Base-by-base conservation (phyloP, 2,113 vertebrate genomes). In the Stigmatopora argus region DNA sequence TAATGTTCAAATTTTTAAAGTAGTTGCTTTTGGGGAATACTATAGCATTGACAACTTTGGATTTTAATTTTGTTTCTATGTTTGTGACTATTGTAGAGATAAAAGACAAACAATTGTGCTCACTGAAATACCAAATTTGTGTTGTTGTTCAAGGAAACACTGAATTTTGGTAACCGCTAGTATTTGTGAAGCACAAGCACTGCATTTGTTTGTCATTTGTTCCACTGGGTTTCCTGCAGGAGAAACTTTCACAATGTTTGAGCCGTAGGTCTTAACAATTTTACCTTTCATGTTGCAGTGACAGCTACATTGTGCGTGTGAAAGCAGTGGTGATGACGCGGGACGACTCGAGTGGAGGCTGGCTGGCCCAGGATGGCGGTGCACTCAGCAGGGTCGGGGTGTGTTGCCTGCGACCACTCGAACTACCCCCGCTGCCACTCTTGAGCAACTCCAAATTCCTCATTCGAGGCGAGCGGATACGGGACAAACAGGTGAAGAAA, bases 261-360 rank as follows among this genome's bases (percentile, higher is more conserved):
- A 13, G 21, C 12, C 19, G 12, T 7, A 10, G 0, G 4, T 51
- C 62, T 64, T 15, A 64, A 17, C 14, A 2, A 3, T 67, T 19
- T 65, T 21, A 56, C 72, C 86, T 58, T 12, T 45, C 82, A 79
- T 82, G 21, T 78, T 56, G 6, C 90, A 99, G 97, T 96, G 97
- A 99, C 93, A 98, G 93, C 93, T 99, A 99, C 92, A 97, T 99
- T 83, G 97, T 98, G 89, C 94, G 95, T 89, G 96, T 99, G 89
- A 98, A 98, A 94, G 97, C 95, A 75, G 96, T 99, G 93, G 96
- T 99, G 89, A 99, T 99, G 97, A 99, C 94, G 86, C 93, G 97
- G 90, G 97, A 99, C 92, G 97, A 99, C 94, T 98, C 96, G 70
- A 99, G 95, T 73, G 97, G 97, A 58, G 97, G 97, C 86, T 99